Base-by-base conservation (phyloP, 1,140 invertebrate genomes). In the Gonatopus flavifemur region DNA sequence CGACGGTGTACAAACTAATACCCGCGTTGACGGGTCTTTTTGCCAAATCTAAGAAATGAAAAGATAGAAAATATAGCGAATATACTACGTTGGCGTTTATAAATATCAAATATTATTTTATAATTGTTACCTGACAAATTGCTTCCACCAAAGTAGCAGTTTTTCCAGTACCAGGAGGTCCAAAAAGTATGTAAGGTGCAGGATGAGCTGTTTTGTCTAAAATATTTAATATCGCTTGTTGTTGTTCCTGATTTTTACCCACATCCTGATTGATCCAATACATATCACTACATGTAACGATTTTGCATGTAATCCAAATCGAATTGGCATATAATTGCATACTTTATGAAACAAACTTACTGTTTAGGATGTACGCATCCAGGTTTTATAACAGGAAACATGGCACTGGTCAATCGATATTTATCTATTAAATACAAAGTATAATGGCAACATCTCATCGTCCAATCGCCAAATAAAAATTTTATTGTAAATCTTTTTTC, bases 81-180 rank as follows among this genome's bases (percentile, higher is more conserved):
- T 25, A 13, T 20, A 16, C 20, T 41, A 16, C 20, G 21, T 31
- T 13, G 24, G 21, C 2, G 7, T 15, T 6, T 22, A 18, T 13
- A 20, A 39, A n/a, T 20, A 37, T 33, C 30, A 35, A 3, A 30
- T 22, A 37, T 36, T 10, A 37, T 13, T 24, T 16, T 1, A 45
- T 35, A 46, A 47, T 63, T n/a, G n/a, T n/a, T n/a, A 81, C 73
- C 52, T 88, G 85, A 21, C 81, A 70, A 61, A 91, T 84, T 7
- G 83, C 76, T 71, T 92, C 90, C 6, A 91, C 83, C n/a, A 91
- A 57, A 3, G 88, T 90, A 0, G 88, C 80, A 16, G 89, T 91
- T 76, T 92, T 92, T 0, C 90, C 90, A 1, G 89, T 91, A 30
- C 88, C 89, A 28, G 90, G 89, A 22, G 89, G 89, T 2, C 90